phyloP scores from a whole-genome alignment of 2,797 vertebrate species.

The Brachyrhaphis roseni region DNA sequence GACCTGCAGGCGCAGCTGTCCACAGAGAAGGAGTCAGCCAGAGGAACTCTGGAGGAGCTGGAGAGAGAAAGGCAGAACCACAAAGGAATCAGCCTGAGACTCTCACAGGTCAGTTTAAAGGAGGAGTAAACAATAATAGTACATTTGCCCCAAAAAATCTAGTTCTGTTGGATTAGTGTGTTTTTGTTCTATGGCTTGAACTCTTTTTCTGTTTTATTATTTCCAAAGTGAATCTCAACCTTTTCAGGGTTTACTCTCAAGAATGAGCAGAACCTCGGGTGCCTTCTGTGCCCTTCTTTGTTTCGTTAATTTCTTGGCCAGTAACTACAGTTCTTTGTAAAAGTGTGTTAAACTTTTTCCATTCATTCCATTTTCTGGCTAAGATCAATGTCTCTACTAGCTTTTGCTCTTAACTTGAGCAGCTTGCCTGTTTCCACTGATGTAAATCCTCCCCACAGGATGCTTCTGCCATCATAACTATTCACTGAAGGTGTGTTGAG shows the following conservation, averaged over 20 bases:
- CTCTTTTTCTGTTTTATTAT: background rate
- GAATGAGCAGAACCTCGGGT: background rate
- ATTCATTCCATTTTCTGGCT: no score
- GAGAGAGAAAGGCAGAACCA: slow-evolving; percentile 84
- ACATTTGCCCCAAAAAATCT: background rate
- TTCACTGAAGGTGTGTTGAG: background rate
- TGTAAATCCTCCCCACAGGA: no score
- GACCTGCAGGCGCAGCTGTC: slow-evolving; percentile 84
- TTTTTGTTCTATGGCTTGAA: background rate
- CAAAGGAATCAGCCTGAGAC: slow-evolving; percentile 83
- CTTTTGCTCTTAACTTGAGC: background rate
- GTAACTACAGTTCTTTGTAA: background rate
- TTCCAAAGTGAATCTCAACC: background rate
- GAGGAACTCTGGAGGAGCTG: slow-evolving; percentile 84
- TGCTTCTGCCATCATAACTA: background rate
- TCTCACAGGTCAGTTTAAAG: slow-evolving; percentile 58
- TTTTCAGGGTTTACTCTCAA: background rate
- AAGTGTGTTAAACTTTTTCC: background rate
- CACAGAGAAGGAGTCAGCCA: slow-evolving; percentile 82
- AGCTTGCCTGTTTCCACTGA: no score
- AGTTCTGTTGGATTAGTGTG: background rate
- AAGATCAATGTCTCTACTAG: background rate
- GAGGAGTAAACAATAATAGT: background rate
- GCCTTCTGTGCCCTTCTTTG: background rate
- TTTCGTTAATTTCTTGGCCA: background rate